Conservation (phyloP, 2,797 vertebrate species). For the Anguilla anguilla region DNA sequence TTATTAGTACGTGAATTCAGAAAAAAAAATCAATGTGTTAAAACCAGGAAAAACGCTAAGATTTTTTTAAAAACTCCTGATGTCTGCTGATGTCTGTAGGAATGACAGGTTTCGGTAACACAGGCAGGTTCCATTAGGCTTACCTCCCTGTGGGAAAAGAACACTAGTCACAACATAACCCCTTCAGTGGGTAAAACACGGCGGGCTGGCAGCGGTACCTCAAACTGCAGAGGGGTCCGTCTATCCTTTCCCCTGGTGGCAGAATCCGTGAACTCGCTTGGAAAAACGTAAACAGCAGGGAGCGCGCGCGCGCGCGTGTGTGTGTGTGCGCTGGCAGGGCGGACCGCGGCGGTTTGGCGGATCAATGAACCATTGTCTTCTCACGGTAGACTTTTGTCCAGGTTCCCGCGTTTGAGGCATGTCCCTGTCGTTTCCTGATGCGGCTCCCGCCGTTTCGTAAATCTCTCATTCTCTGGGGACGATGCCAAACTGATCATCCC, state of each 20-base stretch:
- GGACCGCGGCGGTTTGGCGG: slow-evolving; percentile 10
- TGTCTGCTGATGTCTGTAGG: background rate
- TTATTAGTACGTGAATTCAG: background rate
- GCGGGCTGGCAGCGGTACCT: background rate
- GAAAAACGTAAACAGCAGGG: slow-evolving; percentile 20
- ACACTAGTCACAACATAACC: background rate
- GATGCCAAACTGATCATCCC: slow-evolving; percentile 14
- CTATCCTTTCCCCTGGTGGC: slow-evolving; percentile 18
- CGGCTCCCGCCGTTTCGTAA: background rate
- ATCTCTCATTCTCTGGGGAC: background rate
- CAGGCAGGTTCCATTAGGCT: background rate
- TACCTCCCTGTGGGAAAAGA: slow-evolving; percentile 22
- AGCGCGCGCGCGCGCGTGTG: background rate
- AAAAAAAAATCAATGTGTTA: background rate
- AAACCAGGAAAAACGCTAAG: slow-evolving; percentile 6
- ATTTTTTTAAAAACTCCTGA: background rate
- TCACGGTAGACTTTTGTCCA: slow-evolving; percentile 38
- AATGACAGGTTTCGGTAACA: background rate
- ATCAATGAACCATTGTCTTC: slow-evolving; percentile 46
- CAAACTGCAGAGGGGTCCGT: slow-evolving; percentile 14
- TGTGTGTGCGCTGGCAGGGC: slow-evolving; percentile 3
- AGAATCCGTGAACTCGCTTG: slow-evolving; percentile 34
- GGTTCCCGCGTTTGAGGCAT: slow-evolving; percentile 35
- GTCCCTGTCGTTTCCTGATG: slow-evolving; percentile 33
- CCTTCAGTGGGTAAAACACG: background rate